phyloP scores from a whole-genome alignment of 2,888 invertebrate species.

The Ophion slaviceki region DNA sequence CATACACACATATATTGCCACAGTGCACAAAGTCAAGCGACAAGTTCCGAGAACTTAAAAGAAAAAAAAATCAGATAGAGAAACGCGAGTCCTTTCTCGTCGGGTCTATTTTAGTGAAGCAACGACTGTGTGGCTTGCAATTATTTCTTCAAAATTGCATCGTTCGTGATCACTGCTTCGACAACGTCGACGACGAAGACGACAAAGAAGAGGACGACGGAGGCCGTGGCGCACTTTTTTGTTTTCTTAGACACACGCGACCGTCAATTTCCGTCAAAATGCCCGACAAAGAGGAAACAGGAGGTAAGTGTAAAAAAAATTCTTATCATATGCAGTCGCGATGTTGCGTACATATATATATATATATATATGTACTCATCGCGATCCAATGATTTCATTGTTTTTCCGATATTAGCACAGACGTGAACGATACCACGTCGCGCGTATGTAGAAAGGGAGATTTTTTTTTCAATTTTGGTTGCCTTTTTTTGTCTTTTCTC shows the following conservation, averaged over 20 bases:
- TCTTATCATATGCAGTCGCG: slow-evolving; percentile 23
- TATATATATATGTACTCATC: no score
- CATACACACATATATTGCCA: slow-evolving; percentile 11
- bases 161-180: slow-evolving; percentile 51
- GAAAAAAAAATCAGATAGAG: background rate
- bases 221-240: slow-evolving; percentile 37
- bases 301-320: slow-evolving; percentile 35
- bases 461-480: background rate
- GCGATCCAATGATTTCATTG: no score
- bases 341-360: no score
- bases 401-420: no score
- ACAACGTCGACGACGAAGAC: slow-evolving; percentile 8
- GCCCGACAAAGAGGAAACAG: slow-evolving; percentile 53
- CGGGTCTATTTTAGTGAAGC: slow-evolving; percentile 49
- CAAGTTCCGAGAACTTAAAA: slow-evolving; percentile 13
- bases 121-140: slow-evolving; percentile 6
- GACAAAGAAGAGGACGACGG: slow-evolving; percentile 25
- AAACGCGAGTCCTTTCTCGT: slow-evolving; percentile 1
- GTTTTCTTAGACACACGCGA: slow-evolving; percentile 30
- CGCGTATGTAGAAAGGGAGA: background rate
- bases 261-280: slow-evolving; percentile 41
- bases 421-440: background rate
- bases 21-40: slow-evolving; percentile 30
- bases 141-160: slow-evolving; percentile 10
- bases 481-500: background rate